These are phyloP conservation scores for Aleiodes testaceus DNA, from an alignment of 2,888 invertebrate genomes.

Conservation along the genomic window DNA sequence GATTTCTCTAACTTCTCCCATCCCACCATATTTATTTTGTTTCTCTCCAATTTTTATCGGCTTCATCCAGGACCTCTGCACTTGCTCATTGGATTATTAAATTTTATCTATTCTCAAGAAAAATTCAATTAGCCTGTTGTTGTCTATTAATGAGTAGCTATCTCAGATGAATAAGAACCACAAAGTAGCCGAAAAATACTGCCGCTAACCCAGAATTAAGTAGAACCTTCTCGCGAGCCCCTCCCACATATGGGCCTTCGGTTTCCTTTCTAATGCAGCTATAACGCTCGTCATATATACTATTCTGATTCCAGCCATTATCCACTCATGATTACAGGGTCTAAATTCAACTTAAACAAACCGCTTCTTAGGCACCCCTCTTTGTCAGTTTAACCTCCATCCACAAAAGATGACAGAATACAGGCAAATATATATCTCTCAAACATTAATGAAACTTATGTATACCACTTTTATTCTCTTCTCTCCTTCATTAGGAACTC, in stretches of 20 bases:
- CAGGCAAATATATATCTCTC: conserved; percentile 29
- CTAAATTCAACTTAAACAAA: conserved; percentile 71
- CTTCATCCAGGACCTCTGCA: not conserved
- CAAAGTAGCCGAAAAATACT: conserved; percentile 61
- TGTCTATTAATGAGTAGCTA: conserved; percentile 59
- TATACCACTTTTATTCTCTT: conserved; percentile 12
- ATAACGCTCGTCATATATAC: conserved; percentile 45
- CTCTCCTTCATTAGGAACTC: conserved; percentile 15
- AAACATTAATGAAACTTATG: conserved; percentile 13
- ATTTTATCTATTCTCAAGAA: conserved; percentile 3
- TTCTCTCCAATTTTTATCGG: not conserved
- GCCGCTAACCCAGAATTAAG: conserved; percentile 60
- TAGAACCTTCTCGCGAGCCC: conserved; percentile 47
- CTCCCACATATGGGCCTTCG: conserved; percentile 45
- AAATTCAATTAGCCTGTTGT: conserved; percentile 45
- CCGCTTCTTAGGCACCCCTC: conserved; percentile 61
- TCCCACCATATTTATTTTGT: conserved; percentile 2
- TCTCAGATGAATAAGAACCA: conserved; percentile 52
- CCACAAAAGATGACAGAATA: conserved; percentile 38
- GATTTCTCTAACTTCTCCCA: conserved; percentile 17
- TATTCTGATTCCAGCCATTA: conserved; percentile 64
- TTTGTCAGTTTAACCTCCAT: conserved; percentile 66
- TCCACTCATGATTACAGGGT: conserved; percentile 68
- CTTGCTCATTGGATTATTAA: not conserved
- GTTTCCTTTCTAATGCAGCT: conserved; percentile 52